Conservation (phyloP, 2,113 vertebrate genomes). For the Crotalus viridis region DNA sequence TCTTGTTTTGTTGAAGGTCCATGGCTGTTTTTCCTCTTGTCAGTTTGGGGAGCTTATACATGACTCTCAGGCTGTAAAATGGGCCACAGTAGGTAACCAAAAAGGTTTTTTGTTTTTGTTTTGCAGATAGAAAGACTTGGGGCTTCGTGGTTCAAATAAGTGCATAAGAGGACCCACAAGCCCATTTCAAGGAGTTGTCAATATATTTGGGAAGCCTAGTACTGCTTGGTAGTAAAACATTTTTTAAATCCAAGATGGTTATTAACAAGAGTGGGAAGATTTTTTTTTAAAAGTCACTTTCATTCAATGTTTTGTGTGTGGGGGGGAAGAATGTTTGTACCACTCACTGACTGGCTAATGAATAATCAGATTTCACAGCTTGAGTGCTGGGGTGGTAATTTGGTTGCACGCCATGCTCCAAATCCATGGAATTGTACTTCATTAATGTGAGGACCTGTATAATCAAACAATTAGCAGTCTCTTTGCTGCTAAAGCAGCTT, state of each 20-base stretch:
- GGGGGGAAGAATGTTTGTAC: slow-evolving; percentile 85
- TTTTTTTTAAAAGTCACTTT: slow-evolving; percentile 63
- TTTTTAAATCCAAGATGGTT: slow-evolving; percentile 59
- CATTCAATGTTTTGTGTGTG: slow-evolving; percentile 68
- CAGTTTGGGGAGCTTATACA: slow-evolving; percentile 50
- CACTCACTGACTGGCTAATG: slow-evolving; percentile 98
- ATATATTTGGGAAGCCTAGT: slow-evolving; percentile 43
- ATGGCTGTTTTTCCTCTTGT: slow-evolving; percentile 38
- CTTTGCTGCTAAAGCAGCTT: slow-evolving; percentile 85
- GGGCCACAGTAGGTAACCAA: slow-evolving; percentile 47
- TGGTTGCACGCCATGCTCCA: slow-evolving; percentile 94
- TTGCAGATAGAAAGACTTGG: background rate
- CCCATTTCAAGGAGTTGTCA: slow-evolving; percentile 39
- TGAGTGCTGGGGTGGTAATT: slow-evolving; percentile 98
- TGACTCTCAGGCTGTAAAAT: slow-evolving; percentile 58
- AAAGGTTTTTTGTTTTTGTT: slow-evolving; percentile 14
- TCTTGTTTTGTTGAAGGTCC: slow-evolving; percentile 46
- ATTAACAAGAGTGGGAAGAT: slow-evolving; percentile 29
- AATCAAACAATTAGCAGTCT: slow-evolving; percentile 99
- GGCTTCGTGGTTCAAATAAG: slow-evolving; percentile 14
- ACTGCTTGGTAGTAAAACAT: slow-evolving; percentile 25
- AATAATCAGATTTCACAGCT: slow-evolving; percentile 99
- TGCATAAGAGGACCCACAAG: slow-evolving; percentile 20
- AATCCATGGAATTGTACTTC: slow-evolving; percentile 96
- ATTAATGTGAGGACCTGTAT: slow-evolving; percentile 99